Percentiles rank a stretch among this genome's conserved stretches.
Evolutionary conservation across 2,888 invertebrate species (phyloP).

Genomic region (Disparrhopalites patrizii): DNA sequence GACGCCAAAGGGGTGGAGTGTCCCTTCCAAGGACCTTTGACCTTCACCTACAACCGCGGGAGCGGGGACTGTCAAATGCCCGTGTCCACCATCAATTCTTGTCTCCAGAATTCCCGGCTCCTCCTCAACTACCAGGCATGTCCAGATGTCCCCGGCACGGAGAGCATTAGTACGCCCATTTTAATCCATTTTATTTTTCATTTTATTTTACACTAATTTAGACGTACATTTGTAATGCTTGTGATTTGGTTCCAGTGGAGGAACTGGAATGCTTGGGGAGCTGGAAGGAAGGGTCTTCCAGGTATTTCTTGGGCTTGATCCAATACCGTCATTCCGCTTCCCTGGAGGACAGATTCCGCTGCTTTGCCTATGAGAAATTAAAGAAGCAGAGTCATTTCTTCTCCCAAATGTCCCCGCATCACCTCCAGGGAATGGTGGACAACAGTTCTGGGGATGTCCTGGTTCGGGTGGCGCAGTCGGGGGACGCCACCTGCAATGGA

Average conservation of each 20-base stretch:
- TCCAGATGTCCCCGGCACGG: slow-evolving; percentile 83
- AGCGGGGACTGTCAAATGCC: slow-evolving; percentile 86
- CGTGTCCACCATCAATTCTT: slow-evolving; percentile 86
- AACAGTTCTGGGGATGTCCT: slow-evolving; percentile 55
- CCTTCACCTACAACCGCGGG: slow-evolving; percentile 87
- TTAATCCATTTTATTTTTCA: no score
- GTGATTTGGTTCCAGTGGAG: slow-evolving; percentile 65
- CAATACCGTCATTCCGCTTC: slow-evolving; percentile 78
- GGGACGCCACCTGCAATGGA: slow-evolving; percentile 87
- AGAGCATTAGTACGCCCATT: slow-evolving; percentile 88
- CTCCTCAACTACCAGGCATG: slow-evolving; percentile 91
- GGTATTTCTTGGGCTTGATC: slow-evolving; percentile 84
- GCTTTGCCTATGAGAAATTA: slow-evolving; percentile 84
- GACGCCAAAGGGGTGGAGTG: slow-evolving; percentile 83
- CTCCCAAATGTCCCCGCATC: slow-evolving; percentile 51
- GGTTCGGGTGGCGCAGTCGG: slow-evolving; percentile 83
- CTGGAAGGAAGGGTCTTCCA: slow-evolving; percentile 90
- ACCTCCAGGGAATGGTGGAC: slow-evolving; percentile 43
- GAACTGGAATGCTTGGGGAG: slow-evolving; percentile 84
- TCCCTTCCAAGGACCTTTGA: slow-evolving; percentile 82
- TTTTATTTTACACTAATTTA: no score
- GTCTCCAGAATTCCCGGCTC: slow-evolving; percentile 84
- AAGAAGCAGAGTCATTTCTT: slow-evolving; percentile 39
- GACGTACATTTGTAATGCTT: not conserved
- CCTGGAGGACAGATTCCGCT: slow-evolving; percentile 88